Percentiles rank a stretch among this genome's conserved stretches.
Evolutionary conservation across 2,888 invertebrate genomes (phyloP).

Genomic region (Ormyrus rosae): DNA sequence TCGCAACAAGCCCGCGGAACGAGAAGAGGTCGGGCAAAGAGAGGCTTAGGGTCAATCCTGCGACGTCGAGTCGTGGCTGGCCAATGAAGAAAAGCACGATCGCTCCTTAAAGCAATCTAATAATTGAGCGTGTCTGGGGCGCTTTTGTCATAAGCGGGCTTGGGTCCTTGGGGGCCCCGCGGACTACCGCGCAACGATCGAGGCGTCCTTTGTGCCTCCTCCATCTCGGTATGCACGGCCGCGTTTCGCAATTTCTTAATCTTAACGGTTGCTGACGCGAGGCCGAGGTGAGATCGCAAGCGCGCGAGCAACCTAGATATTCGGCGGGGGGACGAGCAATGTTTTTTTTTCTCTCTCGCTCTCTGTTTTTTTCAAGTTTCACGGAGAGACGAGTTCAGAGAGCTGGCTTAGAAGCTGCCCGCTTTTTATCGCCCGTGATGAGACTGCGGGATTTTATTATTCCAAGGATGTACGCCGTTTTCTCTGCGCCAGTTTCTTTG

Average conservation of each 20-base stretch:
- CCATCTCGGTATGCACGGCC: conserved; percentile 30
- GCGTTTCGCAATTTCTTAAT: conserved; percentile 48
- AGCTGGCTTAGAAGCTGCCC: neutral
- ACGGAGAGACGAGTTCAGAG: too few relatives aligned
- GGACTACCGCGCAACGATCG: neutral
- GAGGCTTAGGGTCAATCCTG: conserved; percentile 13
- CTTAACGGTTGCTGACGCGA: conserved; percentile 40
- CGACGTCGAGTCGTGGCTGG: conserved; percentile 42
- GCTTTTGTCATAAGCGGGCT: neutral
- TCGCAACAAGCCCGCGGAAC: too few relatives aligned
- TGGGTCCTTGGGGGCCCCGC: neutral
- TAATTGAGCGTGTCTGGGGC: conserved; percentile 31
- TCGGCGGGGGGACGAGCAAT: neutral
- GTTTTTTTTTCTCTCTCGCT: too few relatives aligned
- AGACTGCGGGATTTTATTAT: conserved; percentile 17
- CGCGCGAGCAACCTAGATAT: conserved; percentile 22
- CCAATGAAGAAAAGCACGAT: conserved; percentile 43
- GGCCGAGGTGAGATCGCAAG: conserved; percentile 1
- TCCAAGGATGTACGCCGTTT: neutral
- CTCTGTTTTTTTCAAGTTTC: neutral
- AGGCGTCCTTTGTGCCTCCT: conserved; percentile 2
- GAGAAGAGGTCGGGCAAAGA: neutral
- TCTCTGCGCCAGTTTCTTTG: neutral
- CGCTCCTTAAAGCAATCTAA: neutral
- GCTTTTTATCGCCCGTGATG: conserved; percentile 34